Evolutionary conservation across 2,113 vertebrate species (phyloP).

Genomic region (Mormyrus lacerda): DNA sequence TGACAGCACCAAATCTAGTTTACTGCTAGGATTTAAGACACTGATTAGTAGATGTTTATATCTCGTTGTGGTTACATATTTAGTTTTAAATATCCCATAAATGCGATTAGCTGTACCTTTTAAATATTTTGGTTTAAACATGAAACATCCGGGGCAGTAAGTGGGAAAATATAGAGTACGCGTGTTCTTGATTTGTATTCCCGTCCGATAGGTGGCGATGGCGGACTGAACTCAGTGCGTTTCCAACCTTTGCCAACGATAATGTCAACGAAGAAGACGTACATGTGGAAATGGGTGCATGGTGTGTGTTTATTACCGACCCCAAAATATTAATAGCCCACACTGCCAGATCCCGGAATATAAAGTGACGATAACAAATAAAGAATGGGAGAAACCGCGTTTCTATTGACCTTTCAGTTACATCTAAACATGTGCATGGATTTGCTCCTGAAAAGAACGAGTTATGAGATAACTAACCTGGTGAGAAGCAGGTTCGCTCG

Average conservation of each 20-base stretch:
- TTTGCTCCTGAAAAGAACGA: conserved; percentile 10
- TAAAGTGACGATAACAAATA: not conserved
- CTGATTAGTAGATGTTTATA: too few species aligned
- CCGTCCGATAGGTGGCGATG: not conserved
- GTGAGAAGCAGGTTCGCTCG: not conserved
- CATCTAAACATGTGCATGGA: conserved; percentile 15
- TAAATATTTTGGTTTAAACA: not conserved
- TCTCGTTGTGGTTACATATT: too few species aligned
- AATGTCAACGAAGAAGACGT: not conserved
- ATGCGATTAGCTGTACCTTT: too few species aligned
- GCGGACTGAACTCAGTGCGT: not conserved
- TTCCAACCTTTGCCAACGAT: not conserved
- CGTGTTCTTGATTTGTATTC: not conserved
- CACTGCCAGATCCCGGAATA: not conserved
- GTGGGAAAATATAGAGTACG: not conserved
- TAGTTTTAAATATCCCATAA: too few species aligned
- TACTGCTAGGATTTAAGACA: too few species aligned
- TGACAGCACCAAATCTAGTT: too few species aligned
- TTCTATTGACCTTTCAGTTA: not conserved
- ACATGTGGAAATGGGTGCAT: not conserved
- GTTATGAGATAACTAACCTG: conserved; percentile 7
- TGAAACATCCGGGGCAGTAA: not conserved
- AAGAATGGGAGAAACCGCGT: conserved; percentile 5
- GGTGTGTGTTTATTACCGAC: not conserved
- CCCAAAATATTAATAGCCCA: not conserved